Base-by-base conservation (phyloP, 2,797 vertebrate species). In the Myiothlypis coronata region DNA sequence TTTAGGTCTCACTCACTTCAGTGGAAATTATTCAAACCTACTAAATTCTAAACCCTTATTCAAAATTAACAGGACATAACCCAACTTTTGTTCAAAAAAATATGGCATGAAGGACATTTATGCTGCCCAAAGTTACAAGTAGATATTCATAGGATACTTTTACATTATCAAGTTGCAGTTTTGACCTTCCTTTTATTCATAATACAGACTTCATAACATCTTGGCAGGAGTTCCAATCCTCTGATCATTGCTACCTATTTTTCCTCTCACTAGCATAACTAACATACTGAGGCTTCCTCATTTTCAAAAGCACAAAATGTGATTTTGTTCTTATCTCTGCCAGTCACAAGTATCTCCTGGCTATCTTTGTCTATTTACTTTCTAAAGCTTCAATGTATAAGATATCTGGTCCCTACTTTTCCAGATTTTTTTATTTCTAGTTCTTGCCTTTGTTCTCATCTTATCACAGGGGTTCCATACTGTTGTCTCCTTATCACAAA, bases 81-180 rank as follows among this genome's bases (percentile, higher is more conserved):
- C 23, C 28, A 85, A 70, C 20, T 60, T 44, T 22, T 50, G n/a
- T 67, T 83, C 5, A 69, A 65, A 63, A 63, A 75, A 35, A 32
- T 26, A 26, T 1, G 3, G 3, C 14, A 32, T 3, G 0, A 59
- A 52, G 6, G 28, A 49, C 13, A 60, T 27, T 64, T 56, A 27
- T 11, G 27, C 26, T 37, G 27, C 20, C 34, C 28, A n/a, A 74
- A 65, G 47, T 50, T 78, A 63, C 30, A 68, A 53, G 55, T 0
- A 63, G 7, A 35, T 35, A 52, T 9, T 20, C 28, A 46, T 20
- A 39, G 19, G 23, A 52, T 52, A 39, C 15, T 60, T 76, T 9
- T 20, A 20, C n/a, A 59, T 75, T 76, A 27, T 75, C n/a, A 52
- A 37, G 49, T 4, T 78, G n/a, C 26, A 75, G 2, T 37, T 82